Base-by-base conservation (phyloP, 1,140 invertebrate genomes). In the Drosophila athabasca region DNA sequence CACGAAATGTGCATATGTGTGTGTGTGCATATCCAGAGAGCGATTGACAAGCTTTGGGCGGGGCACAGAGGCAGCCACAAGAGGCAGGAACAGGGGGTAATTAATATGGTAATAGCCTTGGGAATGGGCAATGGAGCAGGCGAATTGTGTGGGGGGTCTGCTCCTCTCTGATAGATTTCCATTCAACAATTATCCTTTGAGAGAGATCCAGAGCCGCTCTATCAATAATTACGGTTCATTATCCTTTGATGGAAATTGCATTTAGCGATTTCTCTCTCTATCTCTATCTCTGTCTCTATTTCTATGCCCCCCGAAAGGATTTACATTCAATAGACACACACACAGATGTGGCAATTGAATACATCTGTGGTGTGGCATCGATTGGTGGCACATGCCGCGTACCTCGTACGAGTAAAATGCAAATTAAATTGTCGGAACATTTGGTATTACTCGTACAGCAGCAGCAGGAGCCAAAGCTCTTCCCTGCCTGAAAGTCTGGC, bases 401-500 rank as follows among this genome's bases (percentile, higher is more conserved):
- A 31, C 29, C 29, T 7, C 31, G 9, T 35, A 13, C 35, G 11
- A 39, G 35, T 66, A 66, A 68, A 83, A 67, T 81, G 70, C 67
- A 84, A 84, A 85, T 81, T 81, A 76, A 83, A 76, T 85, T 83
- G 81, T 80, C 82, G 69, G 76, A 60, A 74, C 67, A 68, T 85
- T 75, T 76, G 72, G 76, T 51, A 76, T 84, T 85, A 76, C 57
- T 29, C 22, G 15, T 43, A 29, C 15, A 24, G 54, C 43, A 43
- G 15, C 7, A 19, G 29, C 68, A 62, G 50, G 44, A 71, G 61
- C 77, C 79, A 78, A 58, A 74, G 66, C 81, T 71, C 51, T 57
- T 81, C 80, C 84, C 71, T 67, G 62, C 55, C 53, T 39, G 35
- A 69, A 70, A 76, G 67, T 76, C 66, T 67, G 59, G 71, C 41